phyloP scores from a whole-genome alignment of 1,140 invertebrate genomes.

The Popillia japonica region DNA sequence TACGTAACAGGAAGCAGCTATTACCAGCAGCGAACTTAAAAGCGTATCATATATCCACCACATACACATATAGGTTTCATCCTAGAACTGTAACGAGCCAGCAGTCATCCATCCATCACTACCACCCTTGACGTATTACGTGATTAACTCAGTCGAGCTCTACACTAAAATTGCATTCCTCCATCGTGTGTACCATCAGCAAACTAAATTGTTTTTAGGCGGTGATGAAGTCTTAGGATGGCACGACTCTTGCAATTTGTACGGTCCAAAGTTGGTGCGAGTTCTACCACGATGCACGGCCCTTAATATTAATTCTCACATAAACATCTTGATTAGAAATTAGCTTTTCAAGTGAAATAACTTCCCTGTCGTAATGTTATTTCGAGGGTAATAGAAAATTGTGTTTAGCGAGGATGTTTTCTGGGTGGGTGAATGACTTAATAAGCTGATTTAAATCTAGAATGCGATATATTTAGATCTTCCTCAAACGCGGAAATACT shows the following conservation, averaged over 20 bases:
- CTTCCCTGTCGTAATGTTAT: no score
- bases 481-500: not conserved
- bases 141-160: not conserved
- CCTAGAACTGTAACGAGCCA: not conserved
- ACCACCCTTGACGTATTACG: constrained; percentile 1
- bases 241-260: not conserved
- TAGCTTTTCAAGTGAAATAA: no score
- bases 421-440: not conserved
- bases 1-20: not conserved
- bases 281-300: no score
- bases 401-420: no score
- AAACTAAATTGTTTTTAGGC: constrained; percentile 11
- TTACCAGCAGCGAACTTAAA: not conserved
- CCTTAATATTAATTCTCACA: no score
- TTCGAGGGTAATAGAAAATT: no score
- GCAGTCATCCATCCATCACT: constrained; percentile 12
- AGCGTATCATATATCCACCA: not conserved
- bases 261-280: no score
- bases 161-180: constrained; percentile 12
- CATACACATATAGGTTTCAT: not conserved
- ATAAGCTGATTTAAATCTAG: not conserved
- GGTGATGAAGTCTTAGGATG: not conserved
- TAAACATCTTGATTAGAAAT: no score
- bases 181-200: not conserved
- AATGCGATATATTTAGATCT: not conserved